Percentiles rank a stretch among this genome's conserved stretches.
phyloP scores from a whole-genome alignment of 2,113 vertebrate genomes.

The Ptychochromis oligacanthus region DNA sequence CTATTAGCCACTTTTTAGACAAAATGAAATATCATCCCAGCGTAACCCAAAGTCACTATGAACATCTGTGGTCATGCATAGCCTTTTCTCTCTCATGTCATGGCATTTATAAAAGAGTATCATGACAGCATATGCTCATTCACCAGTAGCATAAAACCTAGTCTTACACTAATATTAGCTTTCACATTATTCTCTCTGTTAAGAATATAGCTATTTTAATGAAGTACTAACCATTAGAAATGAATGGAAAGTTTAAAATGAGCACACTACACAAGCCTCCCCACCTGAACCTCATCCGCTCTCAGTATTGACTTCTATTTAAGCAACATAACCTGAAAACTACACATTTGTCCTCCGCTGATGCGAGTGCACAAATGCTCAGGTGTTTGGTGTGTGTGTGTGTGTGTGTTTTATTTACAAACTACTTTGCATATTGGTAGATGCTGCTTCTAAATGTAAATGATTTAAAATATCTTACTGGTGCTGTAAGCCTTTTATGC shows the following conservation, averaged over 20 bases:
- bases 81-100: neutral
- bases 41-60: slow-evolving; percentile 9
- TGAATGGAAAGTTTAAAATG: slow-evolving; percentile 20
- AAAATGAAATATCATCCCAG: slow-evolving; percentile 71
- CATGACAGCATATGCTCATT: neutral
- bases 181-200: neutral
- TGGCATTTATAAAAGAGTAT: neutral
- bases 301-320: slow-evolving; percentile 15
- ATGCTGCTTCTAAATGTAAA: slow-evolving; percentile 33
- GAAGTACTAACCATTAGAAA: slow-evolving; percentile 40
- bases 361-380: slow-evolving; percentile 1
- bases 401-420: neutral
- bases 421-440: neutral
- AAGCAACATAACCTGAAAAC: slow-evolving; percentile 14
- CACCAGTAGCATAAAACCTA: slow-evolving; percentile 26
- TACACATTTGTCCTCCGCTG: slow-evolving; percentile 22
- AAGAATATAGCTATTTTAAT: slow-evolving; percentile 18
- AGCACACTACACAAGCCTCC: slow-evolving; percentile 38
- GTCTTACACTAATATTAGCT: slow-evolving; percentile 50
- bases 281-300: slow-evolving; percentile 2
- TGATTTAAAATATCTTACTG: slow-evolving; percentile 39
- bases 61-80: neutral
- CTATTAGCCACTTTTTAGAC: slow-evolving; percentile 66
- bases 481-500: slow-evolving; percentile 66
- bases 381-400: neutral